phyloP scores from a whole-genome alignment of 2,113 vertebrate species.

The Thryonomys swinderianus region DNA sequence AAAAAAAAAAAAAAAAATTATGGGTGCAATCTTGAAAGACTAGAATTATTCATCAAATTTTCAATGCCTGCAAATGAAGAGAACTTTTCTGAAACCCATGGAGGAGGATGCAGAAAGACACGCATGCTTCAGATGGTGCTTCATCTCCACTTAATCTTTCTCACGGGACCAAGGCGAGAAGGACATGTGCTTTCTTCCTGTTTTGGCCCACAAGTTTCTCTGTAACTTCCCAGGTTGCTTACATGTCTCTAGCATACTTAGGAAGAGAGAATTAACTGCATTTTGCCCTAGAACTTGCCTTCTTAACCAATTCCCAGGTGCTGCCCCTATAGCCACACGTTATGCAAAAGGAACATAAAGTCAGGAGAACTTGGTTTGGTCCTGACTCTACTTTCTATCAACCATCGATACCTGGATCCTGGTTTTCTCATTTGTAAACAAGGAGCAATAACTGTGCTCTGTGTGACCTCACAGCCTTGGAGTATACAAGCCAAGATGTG shows the following conservation, averaged over 20 bases:
- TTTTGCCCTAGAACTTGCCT: neutral
- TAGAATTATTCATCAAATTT: slow-evolving; percentile 72
- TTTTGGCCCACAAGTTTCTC: neutral
- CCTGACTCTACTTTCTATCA: neutral
- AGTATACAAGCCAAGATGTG: neutral
- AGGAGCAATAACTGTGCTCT: neutral
- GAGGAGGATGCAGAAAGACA: slow-evolving; percentile 13
- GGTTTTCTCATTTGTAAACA: neutral
- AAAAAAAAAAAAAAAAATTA: slow-evolving; percentile 58
- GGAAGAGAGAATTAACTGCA: neutral
- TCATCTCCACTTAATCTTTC: slow-evolving; percentile 1
- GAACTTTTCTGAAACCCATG: slow-evolving; percentile 52
- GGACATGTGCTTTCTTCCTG: neutral
- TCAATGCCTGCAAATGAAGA: slow-evolving; percentile 65
- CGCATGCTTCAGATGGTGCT: slow-evolving; percentile 36
- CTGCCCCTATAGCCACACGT: neutral
- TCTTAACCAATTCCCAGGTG: neutral
- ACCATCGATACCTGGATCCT: neutral
- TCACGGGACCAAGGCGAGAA: neutral
- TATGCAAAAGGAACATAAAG: neutral
- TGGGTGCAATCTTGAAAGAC: slow-evolving; percentile 68
- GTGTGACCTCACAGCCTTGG: neutral
- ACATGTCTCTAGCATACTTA: neutral
- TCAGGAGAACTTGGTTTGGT: neutral
- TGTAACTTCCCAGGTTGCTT: neutral